Base-by-base conservation (phyloP, 2,888 invertebrate genomes). In the Caenorhabditis virilis region DNA sequence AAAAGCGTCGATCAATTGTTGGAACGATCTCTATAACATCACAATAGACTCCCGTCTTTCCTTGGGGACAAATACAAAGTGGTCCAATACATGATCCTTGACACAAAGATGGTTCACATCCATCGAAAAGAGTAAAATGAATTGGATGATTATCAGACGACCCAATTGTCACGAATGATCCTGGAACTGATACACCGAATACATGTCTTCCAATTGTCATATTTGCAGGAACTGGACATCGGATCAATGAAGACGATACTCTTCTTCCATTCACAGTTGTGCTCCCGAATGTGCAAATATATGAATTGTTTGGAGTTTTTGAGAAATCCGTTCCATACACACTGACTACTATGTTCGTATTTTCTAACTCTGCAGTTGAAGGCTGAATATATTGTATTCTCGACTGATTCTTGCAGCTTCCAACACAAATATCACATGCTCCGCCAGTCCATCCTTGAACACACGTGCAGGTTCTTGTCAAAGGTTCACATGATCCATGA, bases 51-150 rank as follows among this genome's bases (percentile, higher is more conserved):
- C 75, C 75, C 18, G 66, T 64, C 45, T 67, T 69, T 26, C 73
- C 75, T 50, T 54, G 60, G 0, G 67, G 65, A 57, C 78, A 78
- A 22, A 78, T 57, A 55, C 78, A 78, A 5, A 78, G 46, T 11
- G 78, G 78, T 1, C 78, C 78, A 7, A 74, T 53, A 53, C 76
- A 77, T 9, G 67, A 55, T 11, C 78, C 78, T 42, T 74, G 69
- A 51, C 77, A 78, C n/a, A 67, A 43, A 0, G 58, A 56, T 0
- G 69, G 61, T 18, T 61, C 53, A 53, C 78, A 78, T 9, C 66
- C 54, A 30, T 70, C 63, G 55, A 63, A 78, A 6, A 77, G 56
- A 1, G 77, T 78, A 66, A 76, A 78, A 36, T 78, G 76, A 41
- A 76, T 62, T 72, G 35, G 49, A 16, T 20, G 33, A 30, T 47